phyloP scores from a whole-genome alignment of 30 jellyfish, hydroid and myxozoan species.

The Aurelia coerulea region DNA sequence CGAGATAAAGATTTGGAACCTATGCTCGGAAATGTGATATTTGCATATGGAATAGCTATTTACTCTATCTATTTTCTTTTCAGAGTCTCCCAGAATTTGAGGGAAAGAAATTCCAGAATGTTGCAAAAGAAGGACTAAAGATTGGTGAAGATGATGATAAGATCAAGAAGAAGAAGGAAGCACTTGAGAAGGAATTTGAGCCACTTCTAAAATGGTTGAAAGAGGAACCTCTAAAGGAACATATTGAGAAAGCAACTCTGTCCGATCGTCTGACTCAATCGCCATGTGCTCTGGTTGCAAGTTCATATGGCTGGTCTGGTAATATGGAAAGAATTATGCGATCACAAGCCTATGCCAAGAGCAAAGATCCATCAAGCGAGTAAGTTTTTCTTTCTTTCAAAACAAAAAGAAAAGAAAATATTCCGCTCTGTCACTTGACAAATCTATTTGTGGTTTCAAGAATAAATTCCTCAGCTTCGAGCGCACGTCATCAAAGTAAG shows the following conservation, averaged over 20 bases:
- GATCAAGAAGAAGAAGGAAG: conserved; percentile 83
- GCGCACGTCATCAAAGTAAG: too few relatives aligned
- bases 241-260: conserved; percentile 92
- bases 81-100: conserved; percentile 98
- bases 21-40: too few relatives aligned
- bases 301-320: conserved; percentile 99
- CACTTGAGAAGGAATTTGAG: conserved; percentile 94
- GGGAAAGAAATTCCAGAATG: conserved; percentile 99
- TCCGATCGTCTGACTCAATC: conserved; percentile 96
- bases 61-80: too few relatives aligned
- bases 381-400: conserved; percentile 54
- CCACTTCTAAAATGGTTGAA: conserved; percentile 98
- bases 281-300: conserved; percentile 99
- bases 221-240: conserved; percentile 89
- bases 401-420: background rate
- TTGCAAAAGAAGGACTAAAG: conserved; percentile 98
- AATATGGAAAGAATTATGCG: conserved; percentile 99
- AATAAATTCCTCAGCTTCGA: too few relatives aligned
- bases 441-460: too few relatives aligned
- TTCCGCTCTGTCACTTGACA: background rate
- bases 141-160: conserved; percentile 95
- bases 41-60: too few relatives aligned
- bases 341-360: conserved; percentile 99
- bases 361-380: conserved; percentile 98
- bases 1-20: too few relatives aligned